Conservation (phyloP, 2,113 vertebrate species). For the Thalassarche chlororhynchos region DNA sequence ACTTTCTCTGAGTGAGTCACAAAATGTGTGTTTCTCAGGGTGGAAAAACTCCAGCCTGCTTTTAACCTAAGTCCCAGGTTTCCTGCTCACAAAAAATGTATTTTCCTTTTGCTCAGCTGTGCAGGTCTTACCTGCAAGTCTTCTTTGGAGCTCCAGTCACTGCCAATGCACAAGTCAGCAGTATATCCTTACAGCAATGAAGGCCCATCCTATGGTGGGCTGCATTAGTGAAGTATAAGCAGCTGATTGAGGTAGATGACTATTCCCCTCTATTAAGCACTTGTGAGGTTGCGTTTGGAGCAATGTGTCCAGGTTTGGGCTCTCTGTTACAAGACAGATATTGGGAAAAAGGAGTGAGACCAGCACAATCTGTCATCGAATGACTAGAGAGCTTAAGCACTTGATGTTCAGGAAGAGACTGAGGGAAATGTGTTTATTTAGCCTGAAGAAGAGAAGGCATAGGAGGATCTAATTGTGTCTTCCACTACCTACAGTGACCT, state of each 20-base stretch:
- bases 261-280: neutral
- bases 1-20: neutral
- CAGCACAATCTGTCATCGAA: neutral
- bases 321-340: neutral
- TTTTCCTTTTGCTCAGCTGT: neutral
- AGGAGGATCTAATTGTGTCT: neutral
- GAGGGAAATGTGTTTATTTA: neutral
- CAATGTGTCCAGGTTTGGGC: neutral
- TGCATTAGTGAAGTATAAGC: neutral
- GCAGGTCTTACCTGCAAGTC: neutral
- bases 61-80: neutral
- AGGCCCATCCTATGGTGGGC: neutral
- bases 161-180: neutral
- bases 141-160: neutral
- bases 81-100: neutral
- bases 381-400: neutral
- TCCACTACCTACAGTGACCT: neutral
- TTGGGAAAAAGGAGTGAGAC: neutral
- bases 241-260: neutral
- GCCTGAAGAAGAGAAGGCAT: neutral
- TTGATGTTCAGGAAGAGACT: neutral
- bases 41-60: neutral
- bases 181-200: neutral
- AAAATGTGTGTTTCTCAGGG: neutral
- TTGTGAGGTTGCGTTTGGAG: neutral